These are phyloP conservation scores for Venustaconcha ellipsiformis DNA, from an alignment of 1,140 invertebrate genomes.

Conservation along the genomic window DNA sequence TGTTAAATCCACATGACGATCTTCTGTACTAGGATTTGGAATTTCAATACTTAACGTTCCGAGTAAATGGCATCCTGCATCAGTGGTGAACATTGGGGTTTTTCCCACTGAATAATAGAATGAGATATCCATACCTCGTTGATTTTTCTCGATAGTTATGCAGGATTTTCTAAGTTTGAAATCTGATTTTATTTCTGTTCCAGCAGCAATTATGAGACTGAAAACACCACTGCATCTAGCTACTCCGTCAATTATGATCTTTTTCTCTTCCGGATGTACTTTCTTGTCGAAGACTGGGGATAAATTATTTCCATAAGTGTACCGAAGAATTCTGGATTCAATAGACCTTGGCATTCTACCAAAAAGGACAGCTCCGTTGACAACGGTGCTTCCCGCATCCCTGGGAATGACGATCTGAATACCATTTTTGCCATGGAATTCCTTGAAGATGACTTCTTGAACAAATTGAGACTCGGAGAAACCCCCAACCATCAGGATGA, in stretches of 20 bases:
- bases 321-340: constrained; percentile 2
- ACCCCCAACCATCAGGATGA: constrained; percentile 20
- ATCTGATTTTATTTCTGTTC: constrained; percentile 7
- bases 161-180: not conserved
- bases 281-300: not conserved
- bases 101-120: constrained; percentile 1
- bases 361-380: constrained; percentile 19
- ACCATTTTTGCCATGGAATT: not conserved
- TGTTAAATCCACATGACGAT: not conserved
- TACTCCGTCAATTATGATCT: not conserved
- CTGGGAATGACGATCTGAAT: constrained; percentile 1
- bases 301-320: not conserved
- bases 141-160: not conserved
- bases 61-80: not conserved
- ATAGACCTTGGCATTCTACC: constrained; percentile 9
- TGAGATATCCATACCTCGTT: not conserved
- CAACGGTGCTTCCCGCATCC: constrained; percentile 9
- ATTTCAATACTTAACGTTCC: not conserved
- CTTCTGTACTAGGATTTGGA: constrained; percentile 1
- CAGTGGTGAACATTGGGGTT: constrained; percentile 6
- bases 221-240: not conserved
- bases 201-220: constrained; percentile 1
- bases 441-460: not conserved
- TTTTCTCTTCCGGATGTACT: not conserved
- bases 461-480: constrained; percentile 19